Percentiles rank a stretch among this genome's conserved stretches.
Evolutionary conservation across 2,888 invertebrate genomes (phyloP).

Genomic region (Taphrorychus bicolor): DNA sequence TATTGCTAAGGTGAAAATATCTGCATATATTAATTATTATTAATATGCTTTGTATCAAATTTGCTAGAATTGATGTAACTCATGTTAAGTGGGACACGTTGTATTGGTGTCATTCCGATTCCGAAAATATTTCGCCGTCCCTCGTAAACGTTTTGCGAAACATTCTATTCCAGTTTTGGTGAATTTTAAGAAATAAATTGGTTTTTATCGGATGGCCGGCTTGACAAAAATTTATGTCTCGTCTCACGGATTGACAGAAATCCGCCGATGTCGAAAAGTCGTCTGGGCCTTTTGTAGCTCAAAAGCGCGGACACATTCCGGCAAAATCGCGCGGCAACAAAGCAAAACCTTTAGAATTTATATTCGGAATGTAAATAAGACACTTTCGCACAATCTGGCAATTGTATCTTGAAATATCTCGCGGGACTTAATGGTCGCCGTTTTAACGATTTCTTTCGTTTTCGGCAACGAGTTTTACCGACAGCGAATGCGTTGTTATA

Average conservation of each 20-base stretch:
- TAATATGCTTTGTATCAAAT: too few species aligned
- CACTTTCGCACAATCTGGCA: constrained; percentile 51
- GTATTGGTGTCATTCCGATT: too few species aligned
- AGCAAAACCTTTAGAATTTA: constrained; percentile 46
- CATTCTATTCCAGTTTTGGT: constrained; percentile 25
- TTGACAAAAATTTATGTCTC: constrained; percentile 57
- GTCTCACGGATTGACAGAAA: constrained; percentile 57
- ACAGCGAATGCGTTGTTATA: constrained; percentile 15
- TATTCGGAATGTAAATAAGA: constrained; percentile 56
- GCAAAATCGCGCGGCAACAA: constrained; percentile 50
- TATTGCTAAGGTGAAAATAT: too few species aligned
- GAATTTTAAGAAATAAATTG: constrained; percentile 54
- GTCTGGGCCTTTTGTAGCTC: constrained; percentile 50
- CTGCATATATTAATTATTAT: too few species aligned
- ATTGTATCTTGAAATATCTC: constrained; percentile 48
- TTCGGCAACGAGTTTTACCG: constrained; percentile 25
- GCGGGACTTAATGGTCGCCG: constrained; percentile 26
- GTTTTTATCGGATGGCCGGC: constrained; percentile 57
- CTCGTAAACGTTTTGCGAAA: not conserved
- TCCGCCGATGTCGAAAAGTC: constrained; percentile 50
- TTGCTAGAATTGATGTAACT: too few species aligned
- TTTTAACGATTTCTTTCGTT: constrained; percentile 35
- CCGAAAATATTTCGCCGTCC: not conserved
- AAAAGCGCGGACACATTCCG: constrained; percentile 53
- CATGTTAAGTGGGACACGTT: too few species aligned